A percentile compares a stretch with the other conserved stretches of the same genome.
These are phyloP conservation scores for Protonibea diacanthus DNA, from an alignment of 2,797 vertebrate genomes.

Conservation along the genomic window DNA sequence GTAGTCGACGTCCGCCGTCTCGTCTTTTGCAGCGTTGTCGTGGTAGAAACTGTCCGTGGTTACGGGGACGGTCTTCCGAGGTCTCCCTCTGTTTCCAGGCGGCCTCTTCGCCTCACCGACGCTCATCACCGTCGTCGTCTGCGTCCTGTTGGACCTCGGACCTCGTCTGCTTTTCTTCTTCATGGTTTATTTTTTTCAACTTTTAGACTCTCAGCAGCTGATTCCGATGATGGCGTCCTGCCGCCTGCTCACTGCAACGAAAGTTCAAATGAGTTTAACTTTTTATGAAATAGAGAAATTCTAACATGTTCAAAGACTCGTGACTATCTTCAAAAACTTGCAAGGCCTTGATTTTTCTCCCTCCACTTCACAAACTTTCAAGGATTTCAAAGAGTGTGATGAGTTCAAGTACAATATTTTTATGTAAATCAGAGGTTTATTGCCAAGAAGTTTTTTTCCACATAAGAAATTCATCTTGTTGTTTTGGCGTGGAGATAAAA, in stretches of 20 bases:
- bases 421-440: too few relatives aligned
- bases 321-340: too few relatives aligned
- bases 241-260: conserved; percentile 9
- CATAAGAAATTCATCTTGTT: too few relatives aligned
- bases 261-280: not conserved
- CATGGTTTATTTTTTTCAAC: conserved; percentile 45
- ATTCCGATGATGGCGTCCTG: not conserved
- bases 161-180: conserved; percentile 86
- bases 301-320: too few relatives aligned
- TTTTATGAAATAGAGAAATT: too few relatives aligned
- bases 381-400: too few relatives aligned
- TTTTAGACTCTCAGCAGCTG: conserved; percentile 23
- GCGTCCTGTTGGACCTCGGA: conserved; percentile 66
- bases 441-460: too few relatives aligned
- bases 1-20: conserved; percentile 25
- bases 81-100: conserved; percentile 59
- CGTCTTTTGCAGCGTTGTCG: conserved; percentile 14
- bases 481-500: too few relatives aligned
- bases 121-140: not conserved
- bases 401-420: too few relatives aligned
- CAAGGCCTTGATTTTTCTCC: too few relatives aligned
- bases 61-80: conserved; percentile 39
- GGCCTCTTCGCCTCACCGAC: conserved; percentile 41
- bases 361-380: too few relatives aligned
- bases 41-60: conserved; percentile 17